A percentile compares a stretch with the other conserved stretches of the same genome.
These are phyloP conservation scores for Aphrophora alni DNA, from an alignment of 2,888 invertebrate genomes.

Conservation along the genomic window DNA sequence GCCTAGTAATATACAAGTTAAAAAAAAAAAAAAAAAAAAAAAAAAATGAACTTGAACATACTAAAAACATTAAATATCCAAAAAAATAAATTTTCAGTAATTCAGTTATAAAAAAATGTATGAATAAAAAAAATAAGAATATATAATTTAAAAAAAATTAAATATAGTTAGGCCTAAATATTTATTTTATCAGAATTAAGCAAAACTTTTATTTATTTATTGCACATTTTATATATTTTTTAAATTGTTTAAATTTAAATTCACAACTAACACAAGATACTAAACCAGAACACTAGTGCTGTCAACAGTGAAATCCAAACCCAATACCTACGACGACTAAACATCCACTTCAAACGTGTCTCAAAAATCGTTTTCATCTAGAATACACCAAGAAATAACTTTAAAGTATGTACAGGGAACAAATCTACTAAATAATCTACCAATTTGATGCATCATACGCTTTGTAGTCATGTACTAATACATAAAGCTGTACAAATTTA, in stretches of 20 bases:
- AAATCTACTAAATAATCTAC: not conserved
- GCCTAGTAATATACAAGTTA: too few species aligned
- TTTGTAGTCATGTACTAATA: not conserved
- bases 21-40: too few species aligned
- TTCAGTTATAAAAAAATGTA: too few species aligned
- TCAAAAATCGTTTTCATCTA: not conserved
- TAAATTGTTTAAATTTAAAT: not conserved
- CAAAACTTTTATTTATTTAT: not conserved
- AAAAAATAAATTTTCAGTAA: too few species aligned
- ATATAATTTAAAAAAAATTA: too few species aligned
- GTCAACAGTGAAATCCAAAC: not conserved
- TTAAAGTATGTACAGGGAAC: not conserved
- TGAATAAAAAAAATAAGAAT: too few species aligned
- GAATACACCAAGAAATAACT: not conserved
- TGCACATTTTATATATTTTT: not conserved
- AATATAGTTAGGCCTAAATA: too few species aligned
- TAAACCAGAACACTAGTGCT: not conserved
- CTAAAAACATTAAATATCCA: too few species aligned
- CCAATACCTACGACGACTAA: not conserved
- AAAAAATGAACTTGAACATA: too few species aligned
- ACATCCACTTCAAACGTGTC: not conserved
- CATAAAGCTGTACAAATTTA: not conserved
- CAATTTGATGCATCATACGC: not conserved
- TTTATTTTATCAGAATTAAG: not conserved
- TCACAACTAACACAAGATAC: not conserved